phyloP scores from a whole-genome alignment of 2,113 vertebrate species.

The Oreochromis spilurus region DNA sequence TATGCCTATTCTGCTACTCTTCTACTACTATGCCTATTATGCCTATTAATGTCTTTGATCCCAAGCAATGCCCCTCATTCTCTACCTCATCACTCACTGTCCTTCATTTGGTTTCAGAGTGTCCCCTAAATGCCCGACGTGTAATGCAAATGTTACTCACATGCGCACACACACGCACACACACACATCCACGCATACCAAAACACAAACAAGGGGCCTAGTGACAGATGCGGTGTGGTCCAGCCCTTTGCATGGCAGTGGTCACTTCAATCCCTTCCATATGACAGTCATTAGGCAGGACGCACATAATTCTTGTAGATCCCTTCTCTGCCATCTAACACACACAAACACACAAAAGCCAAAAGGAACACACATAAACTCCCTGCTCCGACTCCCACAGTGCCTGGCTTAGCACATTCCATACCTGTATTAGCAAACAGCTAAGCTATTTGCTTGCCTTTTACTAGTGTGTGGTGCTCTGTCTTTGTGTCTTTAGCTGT shows the following conservation, averaged over 20 bases:
- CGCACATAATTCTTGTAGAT: conserved; percentile 76
- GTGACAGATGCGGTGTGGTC: conserved; percentile 44
- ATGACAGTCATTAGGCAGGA: conserved; percentile 92
- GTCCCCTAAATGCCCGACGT: neutral
- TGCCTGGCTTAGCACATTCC: conserved; percentile 87
- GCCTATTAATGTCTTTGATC: neutral
- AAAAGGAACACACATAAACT: neutral
- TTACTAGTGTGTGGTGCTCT: neutral
- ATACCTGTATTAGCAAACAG: conserved; percentile 81
- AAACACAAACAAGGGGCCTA: neutral
- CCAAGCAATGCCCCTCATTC: neutral
- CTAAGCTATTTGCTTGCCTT: conserved; percentile 76
- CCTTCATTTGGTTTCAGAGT: neutral
- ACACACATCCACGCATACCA: neutral
- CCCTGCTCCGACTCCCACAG: conserved; percentile 9
- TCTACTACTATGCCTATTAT: neutral
- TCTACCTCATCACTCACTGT: neutral
- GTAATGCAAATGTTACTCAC: neutral
- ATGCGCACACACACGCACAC: neutral
- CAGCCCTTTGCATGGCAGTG: conserved; percentile 74
- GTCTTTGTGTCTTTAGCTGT: neutral
- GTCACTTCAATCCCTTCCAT: conserved; percentile 86
- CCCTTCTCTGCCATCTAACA: conserved; percentile 80
- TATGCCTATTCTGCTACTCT: neutral
- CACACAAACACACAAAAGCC: conserved; percentile 61